Percentiles rank a stretch among this genome's conserved stretches.
phyloP scores from a whole-genome alignment of 92 coral and sea anemone genomes.

The Epizoanthus stellaris region DNA sequence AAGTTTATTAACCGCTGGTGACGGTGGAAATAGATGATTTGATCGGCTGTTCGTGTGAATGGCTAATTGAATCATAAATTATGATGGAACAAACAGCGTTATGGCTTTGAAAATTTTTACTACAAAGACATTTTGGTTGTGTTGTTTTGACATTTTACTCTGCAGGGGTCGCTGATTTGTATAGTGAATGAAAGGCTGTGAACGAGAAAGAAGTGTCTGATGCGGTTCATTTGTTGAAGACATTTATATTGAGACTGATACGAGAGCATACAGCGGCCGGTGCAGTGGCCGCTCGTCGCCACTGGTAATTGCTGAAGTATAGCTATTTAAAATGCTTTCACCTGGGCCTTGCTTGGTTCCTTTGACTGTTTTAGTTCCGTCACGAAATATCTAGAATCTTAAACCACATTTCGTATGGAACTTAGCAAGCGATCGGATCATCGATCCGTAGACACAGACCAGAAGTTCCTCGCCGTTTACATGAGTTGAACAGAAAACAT shows the following conservation, averaged over 20 bases:
- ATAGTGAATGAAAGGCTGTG: not conserved
- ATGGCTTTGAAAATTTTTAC: conserved; percentile 21
- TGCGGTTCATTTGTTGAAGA: not conserved
- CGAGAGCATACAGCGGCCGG: not conserved
- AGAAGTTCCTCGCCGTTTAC: no score
- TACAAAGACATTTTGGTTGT: conserved; percentile 19
- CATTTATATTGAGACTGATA: not conserved
- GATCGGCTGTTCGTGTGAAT: conserved; percentile 7
- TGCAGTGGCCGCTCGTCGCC: no score
- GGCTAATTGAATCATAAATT: conserved; percentile 25
- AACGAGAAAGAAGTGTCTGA: not conserved
- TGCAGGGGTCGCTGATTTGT: conserved; percentile 13
- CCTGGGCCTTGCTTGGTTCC: no score
- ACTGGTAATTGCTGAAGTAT: no score
- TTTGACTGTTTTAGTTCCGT: no score
- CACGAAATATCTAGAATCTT: no score
- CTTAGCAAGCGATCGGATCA: no score
- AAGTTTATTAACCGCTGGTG: conserved; percentile 26
- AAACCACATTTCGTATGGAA: no score
- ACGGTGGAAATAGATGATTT: not conserved
- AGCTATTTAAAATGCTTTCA: no score
- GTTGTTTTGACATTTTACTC: conserved; percentile 17
- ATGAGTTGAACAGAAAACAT: not conserved
- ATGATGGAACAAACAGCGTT: conserved; percentile 3
- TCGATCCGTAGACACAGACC: no score